Conservation (phyloP, 2,797 vertebrate genomes). For the Knipowitschia caucasica region DNA sequence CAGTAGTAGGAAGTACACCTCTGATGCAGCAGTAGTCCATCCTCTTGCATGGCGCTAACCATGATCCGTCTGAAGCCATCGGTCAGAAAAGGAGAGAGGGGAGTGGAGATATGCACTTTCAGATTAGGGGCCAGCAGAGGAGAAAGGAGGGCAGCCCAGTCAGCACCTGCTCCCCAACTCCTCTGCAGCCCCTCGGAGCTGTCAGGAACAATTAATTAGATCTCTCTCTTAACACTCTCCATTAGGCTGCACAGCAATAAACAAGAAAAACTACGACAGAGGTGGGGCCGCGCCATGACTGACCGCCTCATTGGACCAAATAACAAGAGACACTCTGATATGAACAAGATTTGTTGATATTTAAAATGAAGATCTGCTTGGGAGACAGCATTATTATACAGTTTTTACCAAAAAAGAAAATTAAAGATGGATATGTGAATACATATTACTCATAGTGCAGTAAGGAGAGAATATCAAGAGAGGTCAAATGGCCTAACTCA, state of each 20-base stretch:
- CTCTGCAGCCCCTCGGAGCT: conserved; percentile 41
- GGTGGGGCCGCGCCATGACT: conserved; percentile 11
- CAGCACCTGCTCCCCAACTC: conserved; percentile 44
- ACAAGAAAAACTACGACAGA: conserved; percentile 27
- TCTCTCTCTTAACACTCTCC: conserved; percentile 45
- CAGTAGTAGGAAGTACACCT: conserved; percentile 70
- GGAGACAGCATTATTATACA: background rate
- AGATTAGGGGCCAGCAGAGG: conserved; percentile 33
- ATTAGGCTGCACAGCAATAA: conserved; percentile 59
- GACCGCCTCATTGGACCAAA: conserved; percentile 1
- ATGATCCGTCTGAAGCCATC: conserved; percentile 76
- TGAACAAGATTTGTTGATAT: background rate
- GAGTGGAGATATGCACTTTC: conserved; percentile 45
- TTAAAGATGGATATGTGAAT: conserved; percentile 2
- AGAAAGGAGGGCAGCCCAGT: conserved; percentile 35
- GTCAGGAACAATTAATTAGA: conserved; percentile 69
- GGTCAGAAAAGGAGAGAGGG: conserved; percentile 62
- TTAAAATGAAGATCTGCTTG: background rate
- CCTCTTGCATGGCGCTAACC: conserved; percentile 71
- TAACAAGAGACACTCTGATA: conserved; percentile 1
- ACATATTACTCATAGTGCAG: background rate
- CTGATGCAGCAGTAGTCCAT: conserved; percentile 73
- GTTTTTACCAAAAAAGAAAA: background rate
- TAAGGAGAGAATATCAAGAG: background rate
- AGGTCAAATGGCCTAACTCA: conserved; percentile 11